phyloP scores from a whole-genome alignment of 1,140 invertebrate species.

The Pteromalus puparum region DNA sequence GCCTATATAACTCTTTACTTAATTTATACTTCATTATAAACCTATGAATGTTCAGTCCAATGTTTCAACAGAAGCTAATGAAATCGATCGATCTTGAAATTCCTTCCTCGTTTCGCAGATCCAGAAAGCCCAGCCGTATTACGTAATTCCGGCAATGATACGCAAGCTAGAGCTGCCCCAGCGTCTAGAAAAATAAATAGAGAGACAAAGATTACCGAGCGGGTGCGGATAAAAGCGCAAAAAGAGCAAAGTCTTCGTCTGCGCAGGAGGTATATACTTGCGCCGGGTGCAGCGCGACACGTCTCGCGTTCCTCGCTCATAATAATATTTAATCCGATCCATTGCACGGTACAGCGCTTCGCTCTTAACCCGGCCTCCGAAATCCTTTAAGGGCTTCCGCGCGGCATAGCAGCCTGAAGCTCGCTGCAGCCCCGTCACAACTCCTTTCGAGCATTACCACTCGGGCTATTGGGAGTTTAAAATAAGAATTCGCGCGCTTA shows the following conservation, averaged over 20 bases:
- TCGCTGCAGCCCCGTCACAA: not conserved
- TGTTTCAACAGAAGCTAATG: too few relatives aligned
- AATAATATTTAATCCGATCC: constrained; percentile 74
- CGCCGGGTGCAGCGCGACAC: constrained; percentile 55
- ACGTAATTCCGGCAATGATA: too few relatives aligned
- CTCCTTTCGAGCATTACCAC: not conserved
- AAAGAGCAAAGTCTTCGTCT: not conserved
- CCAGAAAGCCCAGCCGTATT: too few relatives aligned
- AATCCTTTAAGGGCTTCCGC: constrained; percentile 64
- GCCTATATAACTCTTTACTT: too few relatives aligned
- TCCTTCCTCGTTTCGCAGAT: not conserved
- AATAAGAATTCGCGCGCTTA: too few relatives aligned
- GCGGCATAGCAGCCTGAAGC: constrained; percentile 49
- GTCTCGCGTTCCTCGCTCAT: constrained; percentile 58
- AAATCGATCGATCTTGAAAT: not conserved
- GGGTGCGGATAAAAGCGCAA: not conserved
- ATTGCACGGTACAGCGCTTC: constrained; percentile 71
- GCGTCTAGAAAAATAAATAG: not conserved
- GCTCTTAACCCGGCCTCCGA: constrained; percentile 64
- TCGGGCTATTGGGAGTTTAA: not conserved
- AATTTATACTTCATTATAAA: too few relatives aligned
- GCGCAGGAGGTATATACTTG: not conserved
- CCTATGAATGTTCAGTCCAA: too few relatives aligned
- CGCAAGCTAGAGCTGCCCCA: too few relatives aligned
- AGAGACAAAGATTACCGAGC: not conserved